phyloP scores from a whole-genome alignment of 2,113 vertebrate genomes.

The Myotis lucifugus region DNA sequence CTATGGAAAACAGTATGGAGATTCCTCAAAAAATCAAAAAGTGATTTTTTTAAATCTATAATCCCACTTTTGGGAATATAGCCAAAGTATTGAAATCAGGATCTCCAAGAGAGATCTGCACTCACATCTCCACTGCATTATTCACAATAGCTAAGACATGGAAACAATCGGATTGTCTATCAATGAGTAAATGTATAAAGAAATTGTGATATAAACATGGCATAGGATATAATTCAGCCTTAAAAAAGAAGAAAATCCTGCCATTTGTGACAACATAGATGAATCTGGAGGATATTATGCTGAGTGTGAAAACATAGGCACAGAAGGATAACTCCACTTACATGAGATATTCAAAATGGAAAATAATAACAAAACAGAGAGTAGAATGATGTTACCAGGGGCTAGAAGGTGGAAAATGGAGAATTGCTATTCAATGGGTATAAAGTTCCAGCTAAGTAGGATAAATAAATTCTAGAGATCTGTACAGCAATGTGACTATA shows the following conservation, averaged over 20 bases:
- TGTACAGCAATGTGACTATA: not conserved
- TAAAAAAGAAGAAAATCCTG: not conserved
- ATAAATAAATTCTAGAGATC: not conserved
- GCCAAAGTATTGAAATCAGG: not conserved
- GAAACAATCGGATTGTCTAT: not conserved
- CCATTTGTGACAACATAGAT: not conserved
- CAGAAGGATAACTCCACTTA: not conserved
- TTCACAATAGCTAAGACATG: not conserved
- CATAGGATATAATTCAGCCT: not conserved
- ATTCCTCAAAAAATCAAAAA: not conserved
- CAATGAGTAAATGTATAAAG: not conserved
- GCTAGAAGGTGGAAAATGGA: rapidly evolving
- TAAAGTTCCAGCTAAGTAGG: not conserved
- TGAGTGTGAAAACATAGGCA: not conserved
- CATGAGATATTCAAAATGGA: not conserved
- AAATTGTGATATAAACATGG: not conserved
- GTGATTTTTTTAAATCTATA: too few relatives aligned
- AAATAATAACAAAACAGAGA: not conserved
- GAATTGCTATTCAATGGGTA: not conserved
- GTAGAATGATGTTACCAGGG: too few relatives aligned
- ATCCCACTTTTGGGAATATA: not conserved
- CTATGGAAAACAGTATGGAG: not conserved
- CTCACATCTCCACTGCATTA: too few relatives aligned
- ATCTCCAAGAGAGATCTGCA: not conserved
- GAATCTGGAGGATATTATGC: not conserved